Percentiles rank a stretch among this genome's conserved stretches.
Conservation (phyloP, 2,888 invertebrate genomes). For the Steromphala cineraria region DNA sequence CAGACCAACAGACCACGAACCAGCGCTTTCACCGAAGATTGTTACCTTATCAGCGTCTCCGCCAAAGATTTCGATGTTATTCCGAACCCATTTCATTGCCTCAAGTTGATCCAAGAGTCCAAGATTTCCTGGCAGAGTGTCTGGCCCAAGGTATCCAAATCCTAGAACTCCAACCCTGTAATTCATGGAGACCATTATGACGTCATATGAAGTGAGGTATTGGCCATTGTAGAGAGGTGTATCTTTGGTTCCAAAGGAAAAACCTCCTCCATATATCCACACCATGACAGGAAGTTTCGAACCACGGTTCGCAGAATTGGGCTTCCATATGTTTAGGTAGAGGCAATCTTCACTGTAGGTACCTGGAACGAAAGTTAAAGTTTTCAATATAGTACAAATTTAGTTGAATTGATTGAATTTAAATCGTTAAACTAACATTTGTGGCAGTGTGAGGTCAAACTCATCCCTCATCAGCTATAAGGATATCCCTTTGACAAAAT, state of each 20-base stretch:
- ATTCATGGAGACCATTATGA: conserved; percentile 95
- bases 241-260: conserved; percentile 93
- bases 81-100: conserved; percentile 93
- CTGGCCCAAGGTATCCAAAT: conserved; percentile 88
- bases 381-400: too few relatives aligned
- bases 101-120: conserved; percentile 94
- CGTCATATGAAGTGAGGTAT: conserved; percentile 88
- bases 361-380: conserved; percentile 83
- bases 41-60: conserved; percentile 57
- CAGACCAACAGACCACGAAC: conserved; percentile 44
- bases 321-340: conserved; percentile 95
- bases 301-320: conserved; percentile 75
- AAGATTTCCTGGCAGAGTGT: conserved; percentile 90
- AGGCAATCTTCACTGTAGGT: conserved; percentile 95
- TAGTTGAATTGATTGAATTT: too few relatives aligned
- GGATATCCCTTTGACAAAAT: too few relatives aligned
- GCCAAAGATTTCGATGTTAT: conserved; percentile 82
- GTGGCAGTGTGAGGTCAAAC: too few relatives aligned
- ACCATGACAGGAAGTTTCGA: conserved; percentile 83
- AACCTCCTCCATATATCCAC: conserved; percentile 96
- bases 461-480: too few relatives aligned
- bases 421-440: too few relatives aligned
- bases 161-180: conserved; percentile 94
- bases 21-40: conserved; percentile 63
- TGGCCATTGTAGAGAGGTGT: conserved; percentile 78